Percentiles rank a stretch among this genome's conserved stretches.
Evolutionary conservation across 2,797 vertebrate genomes (phyloP).

Genomic region (Oreochromis mossambicus): DNA sequence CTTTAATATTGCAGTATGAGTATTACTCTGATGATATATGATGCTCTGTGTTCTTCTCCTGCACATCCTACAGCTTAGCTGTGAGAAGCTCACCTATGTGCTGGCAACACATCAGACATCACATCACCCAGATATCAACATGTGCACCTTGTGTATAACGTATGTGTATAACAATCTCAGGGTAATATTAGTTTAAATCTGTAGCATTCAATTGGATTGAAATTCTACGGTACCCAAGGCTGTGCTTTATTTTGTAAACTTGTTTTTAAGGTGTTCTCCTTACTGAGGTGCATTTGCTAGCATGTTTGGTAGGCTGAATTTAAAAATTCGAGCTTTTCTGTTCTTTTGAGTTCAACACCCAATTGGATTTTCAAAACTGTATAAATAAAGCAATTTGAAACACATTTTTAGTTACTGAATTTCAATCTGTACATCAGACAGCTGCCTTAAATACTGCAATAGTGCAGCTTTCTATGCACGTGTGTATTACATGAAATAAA

Average conservation of each 20-base stretch:
- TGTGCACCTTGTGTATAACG: not conserved
- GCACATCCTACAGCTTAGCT: not conserved
- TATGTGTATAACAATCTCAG: not conserved
- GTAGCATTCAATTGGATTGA: not conserved
- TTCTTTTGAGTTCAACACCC: not conserved
- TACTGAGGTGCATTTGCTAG: not conserved
- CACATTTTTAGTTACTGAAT: not conserved
- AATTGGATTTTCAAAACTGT: not conserved
- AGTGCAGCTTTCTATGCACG: not conserved
- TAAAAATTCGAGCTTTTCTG: not conserved
- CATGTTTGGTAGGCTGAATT: not conserved
- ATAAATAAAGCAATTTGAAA: not conserved
- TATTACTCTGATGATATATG: not conserved
- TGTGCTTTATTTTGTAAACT: not conserved
- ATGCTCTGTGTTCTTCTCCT: not conserved
- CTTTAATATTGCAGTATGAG: not conserved
- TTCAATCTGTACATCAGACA: not conserved
- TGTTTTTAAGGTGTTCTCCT: not conserved
- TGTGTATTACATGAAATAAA: slow-evolving; percentile 13
- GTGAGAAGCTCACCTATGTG: not conserved
- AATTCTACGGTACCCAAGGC: not conserved
- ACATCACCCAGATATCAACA: not conserved
- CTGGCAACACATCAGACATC: no score
- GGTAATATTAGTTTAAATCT: not conserved
- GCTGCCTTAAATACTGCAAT: not conserved